Conservation (phyloP, 2,797 vertebrate genomes). For the Aeoliscus strigatus region DNA sequence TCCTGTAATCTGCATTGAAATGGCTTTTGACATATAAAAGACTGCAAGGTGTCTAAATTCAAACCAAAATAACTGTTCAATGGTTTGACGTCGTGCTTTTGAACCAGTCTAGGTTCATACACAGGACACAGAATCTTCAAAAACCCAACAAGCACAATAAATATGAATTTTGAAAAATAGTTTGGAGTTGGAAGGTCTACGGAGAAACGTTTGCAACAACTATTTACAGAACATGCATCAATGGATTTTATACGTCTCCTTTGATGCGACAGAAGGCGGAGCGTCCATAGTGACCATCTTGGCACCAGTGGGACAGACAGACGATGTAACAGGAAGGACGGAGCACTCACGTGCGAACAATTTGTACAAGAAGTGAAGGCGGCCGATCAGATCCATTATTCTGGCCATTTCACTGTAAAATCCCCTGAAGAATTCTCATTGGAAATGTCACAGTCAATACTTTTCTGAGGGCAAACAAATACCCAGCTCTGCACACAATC, state of each 20-base stretch:
- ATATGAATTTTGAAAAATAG: too few relatives aligned
- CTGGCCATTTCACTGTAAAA: conserved; percentile 11
- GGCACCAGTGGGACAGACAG: conserved; percentile 2
- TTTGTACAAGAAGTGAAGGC: conserved; percentile 9
- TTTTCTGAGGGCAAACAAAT: conserved; percentile 12
- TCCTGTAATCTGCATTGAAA: conserved; percentile 30
- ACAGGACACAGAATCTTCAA: too few relatives aligned
- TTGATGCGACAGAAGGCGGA: not conserved
- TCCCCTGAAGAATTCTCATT: conserved; percentile 51
- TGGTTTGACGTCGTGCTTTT: too few relatives aligned
- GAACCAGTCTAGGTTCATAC: not conserved
- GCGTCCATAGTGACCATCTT: too few relatives aligned
- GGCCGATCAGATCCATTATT: not conserved
- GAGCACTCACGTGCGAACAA: conserved; percentile 1
- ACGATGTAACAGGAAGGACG: not conserved
- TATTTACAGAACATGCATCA: conserved; percentile 43
- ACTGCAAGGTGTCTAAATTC: not conserved
- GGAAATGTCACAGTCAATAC: conserved; percentile 43
- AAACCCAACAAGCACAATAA: too few relatives aligned
- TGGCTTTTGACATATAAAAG: conserved; percentile 34
- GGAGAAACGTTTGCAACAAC: conserved; percentile 7
- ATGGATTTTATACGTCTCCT: conserved; percentile 14
- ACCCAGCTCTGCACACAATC: conserved; percentile 8
- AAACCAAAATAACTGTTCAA: too few relatives aligned
- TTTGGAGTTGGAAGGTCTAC: not conserved